These are phyloP conservation scores for Bos javanicus DNA, from an alignment of 2,113 vertebrate genomes.

Conservation along the genomic window DNA sequence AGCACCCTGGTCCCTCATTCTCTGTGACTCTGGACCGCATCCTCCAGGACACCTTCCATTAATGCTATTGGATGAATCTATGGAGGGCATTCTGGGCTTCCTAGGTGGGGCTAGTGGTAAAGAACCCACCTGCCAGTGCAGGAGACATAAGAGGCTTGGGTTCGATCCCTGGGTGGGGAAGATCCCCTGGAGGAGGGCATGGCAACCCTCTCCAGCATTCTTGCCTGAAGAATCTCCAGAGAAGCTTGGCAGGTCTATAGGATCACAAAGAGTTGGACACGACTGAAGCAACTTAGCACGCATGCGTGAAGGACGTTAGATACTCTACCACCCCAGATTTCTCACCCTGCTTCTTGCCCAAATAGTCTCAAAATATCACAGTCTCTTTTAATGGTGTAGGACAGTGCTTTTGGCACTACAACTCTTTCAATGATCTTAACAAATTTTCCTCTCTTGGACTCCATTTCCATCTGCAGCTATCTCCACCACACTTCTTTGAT, in stretches of 20 bases:
- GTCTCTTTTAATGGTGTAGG: not conserved
- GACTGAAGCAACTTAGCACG: not conserved
- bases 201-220: not conserved
- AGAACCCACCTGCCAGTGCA: not conserved
- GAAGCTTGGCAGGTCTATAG: not conserved
- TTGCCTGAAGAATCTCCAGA: not conserved
- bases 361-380: not conserved
- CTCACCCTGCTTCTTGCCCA: not conserved
- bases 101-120: not conserved
- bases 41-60: not conserved
- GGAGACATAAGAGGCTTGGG: not conserved
- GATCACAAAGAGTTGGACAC: not conserved
- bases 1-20: not conserved
- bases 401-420: not conserved
- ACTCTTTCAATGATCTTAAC: not conserved
- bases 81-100: not conserved
- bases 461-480: not conserved
- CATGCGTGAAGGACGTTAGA: accelerated
- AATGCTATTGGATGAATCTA: not conserved
- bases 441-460: not conserved
- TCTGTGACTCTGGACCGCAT: not conserved
- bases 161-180: not conserved
- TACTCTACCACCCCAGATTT: not conserved
- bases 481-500: not conserved
- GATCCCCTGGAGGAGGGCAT: not conserved